These are phyloP conservation scores for Brachionus plicatilis DNA, from an alignment of 1,140 invertebrate species.

Conservation along the genomic window DNA sequence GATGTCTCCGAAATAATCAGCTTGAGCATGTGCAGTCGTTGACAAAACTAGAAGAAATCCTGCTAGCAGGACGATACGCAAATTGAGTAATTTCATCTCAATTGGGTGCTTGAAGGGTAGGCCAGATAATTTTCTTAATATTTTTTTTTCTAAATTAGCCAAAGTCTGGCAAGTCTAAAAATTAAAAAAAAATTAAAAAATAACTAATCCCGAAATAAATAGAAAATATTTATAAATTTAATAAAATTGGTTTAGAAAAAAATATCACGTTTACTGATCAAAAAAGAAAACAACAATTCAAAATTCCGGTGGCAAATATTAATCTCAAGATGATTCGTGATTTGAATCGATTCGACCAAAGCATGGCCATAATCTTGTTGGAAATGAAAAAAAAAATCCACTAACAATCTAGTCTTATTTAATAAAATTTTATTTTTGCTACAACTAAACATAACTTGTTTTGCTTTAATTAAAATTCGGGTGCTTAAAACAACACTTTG, in stretches of 20 bases:
- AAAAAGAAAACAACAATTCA: not conserved
- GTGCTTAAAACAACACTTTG: not conserved
- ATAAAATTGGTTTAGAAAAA: not conserved
- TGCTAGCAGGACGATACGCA: not conserved
- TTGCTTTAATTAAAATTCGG: not conserved
- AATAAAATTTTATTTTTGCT: not conserved
- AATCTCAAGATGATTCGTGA: not conserved
- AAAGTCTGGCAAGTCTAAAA: slow-evolving; percentile 13
- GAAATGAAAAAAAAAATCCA: not conserved
- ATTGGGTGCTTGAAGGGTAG: not conserved
- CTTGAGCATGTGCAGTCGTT: not conserved
- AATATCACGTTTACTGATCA: not conserved
- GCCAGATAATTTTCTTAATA: not conserved
- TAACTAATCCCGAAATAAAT: slow-evolving; percentile 11
- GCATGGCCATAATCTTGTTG: not conserved
- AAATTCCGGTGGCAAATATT: slow-evolving; percentile 19
- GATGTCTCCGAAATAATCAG: not conserved
- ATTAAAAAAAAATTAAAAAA: not conserved
- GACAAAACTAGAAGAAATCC: not conserved
- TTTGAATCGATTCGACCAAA: not conserved
- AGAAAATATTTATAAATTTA: not conserved
- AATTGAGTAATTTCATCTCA: slow-evolving; percentile 26
- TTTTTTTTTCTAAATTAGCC: not conserved
- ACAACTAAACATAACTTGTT: not conserved
- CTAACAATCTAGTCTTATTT: not conserved